Conservation (phyloP, 2,113 vertebrate species). For the Scytalopus superciliaris region DNA sequence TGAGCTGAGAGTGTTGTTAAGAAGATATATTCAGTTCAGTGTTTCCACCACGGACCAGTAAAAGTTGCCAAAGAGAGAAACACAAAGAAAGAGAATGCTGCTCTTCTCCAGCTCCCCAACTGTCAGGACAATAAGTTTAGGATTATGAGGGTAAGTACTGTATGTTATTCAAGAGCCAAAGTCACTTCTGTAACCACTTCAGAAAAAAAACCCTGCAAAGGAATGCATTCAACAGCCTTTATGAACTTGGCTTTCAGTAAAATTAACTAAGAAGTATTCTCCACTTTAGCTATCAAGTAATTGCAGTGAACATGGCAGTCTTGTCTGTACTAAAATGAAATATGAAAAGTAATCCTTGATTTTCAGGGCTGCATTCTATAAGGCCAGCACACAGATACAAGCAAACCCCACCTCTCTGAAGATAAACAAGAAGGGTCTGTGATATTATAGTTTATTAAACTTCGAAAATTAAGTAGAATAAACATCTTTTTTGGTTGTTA, state of each 20-base stretch:
- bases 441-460: not conserved
- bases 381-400: not conserved
- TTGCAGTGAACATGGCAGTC: not conserved
- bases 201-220: not conserved
- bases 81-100: slow-evolving; percentile 1
- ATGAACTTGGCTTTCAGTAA: not conserved
- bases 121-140: slow-evolving; percentile 16
- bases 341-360: not conserved
- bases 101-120: not conserved
- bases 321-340: not conserved
- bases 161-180: not conserved
- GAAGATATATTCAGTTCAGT: not conserved
- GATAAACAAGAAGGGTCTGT: not conserved
- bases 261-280: not conserved
- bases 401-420: not conserved
- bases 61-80: not conserved
- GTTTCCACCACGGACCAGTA: not conserved
- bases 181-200: not conserved
- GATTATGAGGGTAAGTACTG: not conserved
- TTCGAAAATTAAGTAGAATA: not conserved
- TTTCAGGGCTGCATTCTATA: not conserved
- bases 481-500: not conserved
- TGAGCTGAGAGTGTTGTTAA: not conserved
- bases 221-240: not conserved
- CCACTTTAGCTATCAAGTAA: not conserved